Percentiles rank a stretch among this genome's conserved stretches.
Conservation (phyloP, 1,140 invertebrate species). For the Eupristina koningsbergeri region DNA sequence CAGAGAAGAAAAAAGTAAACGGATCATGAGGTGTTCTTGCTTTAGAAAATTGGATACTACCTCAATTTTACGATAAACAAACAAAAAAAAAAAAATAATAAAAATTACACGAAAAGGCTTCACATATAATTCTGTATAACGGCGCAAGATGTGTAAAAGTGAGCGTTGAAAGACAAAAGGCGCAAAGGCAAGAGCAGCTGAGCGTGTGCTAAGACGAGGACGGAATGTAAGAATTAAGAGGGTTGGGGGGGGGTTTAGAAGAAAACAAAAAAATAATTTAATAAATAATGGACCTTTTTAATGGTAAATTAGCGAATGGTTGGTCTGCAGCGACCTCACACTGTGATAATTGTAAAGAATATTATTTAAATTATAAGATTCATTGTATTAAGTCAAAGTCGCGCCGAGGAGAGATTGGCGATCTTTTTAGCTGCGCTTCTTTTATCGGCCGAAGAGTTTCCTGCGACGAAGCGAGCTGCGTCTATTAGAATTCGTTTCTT, state of each 20-base stretch:
- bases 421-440: conserved; percentile 31
- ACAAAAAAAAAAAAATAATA: conserved; percentile 26
- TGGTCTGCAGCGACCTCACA: conserved; percentile 71
- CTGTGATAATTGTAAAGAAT: conserved; percentile 74
- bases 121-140: conserved; percentile 53
- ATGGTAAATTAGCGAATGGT: conserved; percentile 55
- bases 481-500: conserved; percentile 44
- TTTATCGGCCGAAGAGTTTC: conserved; percentile 11
- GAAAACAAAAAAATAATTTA: too few species aligned
- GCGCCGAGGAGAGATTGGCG: conserved; percentile 47
- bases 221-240: not conserved
- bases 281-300: conserved; percentile 49
- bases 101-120: not conserved
- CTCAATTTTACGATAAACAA: conserved; percentile 66
- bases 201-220: conserved; percentile 18
- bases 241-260: too few species aligned
- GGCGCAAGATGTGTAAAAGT: conserved; percentile 34
- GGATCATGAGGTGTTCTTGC: conserved; percentile 55
- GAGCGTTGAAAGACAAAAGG: conserved; percentile 26
- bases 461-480: conserved; percentile 28
- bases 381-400: conserved; percentile 63
- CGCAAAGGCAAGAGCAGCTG: not conserved
- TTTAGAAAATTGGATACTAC: conserved; percentile 69
- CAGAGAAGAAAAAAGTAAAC: conserved; percentile 54
- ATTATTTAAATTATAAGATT: conserved; percentile 71